Conservation (phyloP, 2,888 invertebrate genomes). For the Phymatocera aterrima region DNA sequence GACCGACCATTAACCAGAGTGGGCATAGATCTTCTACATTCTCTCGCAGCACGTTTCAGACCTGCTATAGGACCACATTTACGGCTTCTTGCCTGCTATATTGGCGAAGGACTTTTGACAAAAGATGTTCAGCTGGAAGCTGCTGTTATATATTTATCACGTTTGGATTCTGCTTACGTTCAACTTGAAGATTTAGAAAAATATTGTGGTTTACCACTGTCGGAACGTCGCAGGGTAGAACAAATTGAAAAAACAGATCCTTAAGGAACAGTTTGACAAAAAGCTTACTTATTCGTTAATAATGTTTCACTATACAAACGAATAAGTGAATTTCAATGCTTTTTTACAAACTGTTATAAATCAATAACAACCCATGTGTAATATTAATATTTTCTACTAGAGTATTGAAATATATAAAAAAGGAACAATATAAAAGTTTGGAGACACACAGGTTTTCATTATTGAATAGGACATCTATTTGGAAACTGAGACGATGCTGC, state of each 20-base stretch:
- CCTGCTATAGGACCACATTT: slow-evolving; percentile 63
- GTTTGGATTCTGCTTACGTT: slow-evolving; percentile 61
- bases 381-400: too few relatives aligned
- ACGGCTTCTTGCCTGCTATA: slow-evolving; percentile 64
- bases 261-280: not conserved
- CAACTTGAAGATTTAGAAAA: slow-evolving; percentile 61
- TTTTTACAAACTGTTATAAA: too few relatives aligned
- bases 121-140: slow-evolving; percentile 64
- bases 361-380: too few relatives aligned
- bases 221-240: slow-evolving; percentile 34
- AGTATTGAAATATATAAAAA: too few relatives aligned
- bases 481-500: too few relatives aligned
- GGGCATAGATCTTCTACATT: slow-evolving; percentile 56
- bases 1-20: slow-evolving; percentile 50
- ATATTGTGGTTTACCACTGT: slow-evolving; percentile 55
- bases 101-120: slow-evolving; percentile 61
- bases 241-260: not conserved
- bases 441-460: too few relatives aligned
- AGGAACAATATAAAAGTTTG: too few relatives aligned
- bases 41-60: slow-evolving; percentile 62
- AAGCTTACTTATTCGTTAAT: too few relatives aligned
- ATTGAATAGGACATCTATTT: too few relatives aligned
- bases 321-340: too few relatives aligned
- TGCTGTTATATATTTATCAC: slow-evolving; percentile 63
- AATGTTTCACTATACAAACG: too few relatives aligned